A percentile compares a stretch with the other conserved stretches of the same genome.
These are phyloP conservation scores for Lycaon pictus DNA, from an alignment of 2,113 vertebrate genomes.

Conservation along the genomic window DNA sequence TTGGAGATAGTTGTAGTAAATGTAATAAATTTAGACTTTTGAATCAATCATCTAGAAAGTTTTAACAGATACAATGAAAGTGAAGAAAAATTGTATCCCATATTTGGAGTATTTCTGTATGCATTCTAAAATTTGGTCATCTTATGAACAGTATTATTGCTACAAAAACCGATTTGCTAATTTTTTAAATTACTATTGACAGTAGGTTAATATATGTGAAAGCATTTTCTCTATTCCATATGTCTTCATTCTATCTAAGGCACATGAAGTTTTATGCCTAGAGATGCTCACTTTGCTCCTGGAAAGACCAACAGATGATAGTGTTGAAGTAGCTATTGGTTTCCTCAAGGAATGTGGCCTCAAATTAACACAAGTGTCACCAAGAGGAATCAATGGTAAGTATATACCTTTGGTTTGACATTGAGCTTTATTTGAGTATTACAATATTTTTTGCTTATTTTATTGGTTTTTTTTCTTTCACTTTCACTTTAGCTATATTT, in stretches of 20 bases:
- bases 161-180: neutral
- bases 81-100: neutral
- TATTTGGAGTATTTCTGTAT: neutral
- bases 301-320: conserved; percentile 98
- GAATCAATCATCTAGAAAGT: neutral
- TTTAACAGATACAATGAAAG: conserved; percentile 34
- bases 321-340: conserved; percentile 97
- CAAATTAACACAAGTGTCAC: conserved; percentile 97
- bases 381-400: conserved; percentile 96
- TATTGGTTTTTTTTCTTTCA: conserved; percentile 26
- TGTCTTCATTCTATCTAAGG: conserved; percentile 85
- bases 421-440: conserved; percentile 22
- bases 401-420: neutral
- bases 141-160: conserved; percentile 1
- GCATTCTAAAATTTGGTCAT: neutral
- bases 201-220: neutral
- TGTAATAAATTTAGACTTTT: conserved; percentile 38
- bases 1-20: conserved; percentile 11
- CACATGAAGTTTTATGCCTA: conserved; percentile 97
- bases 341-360: conserved; percentile 99
- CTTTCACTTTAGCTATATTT: conserved; percentile 93
- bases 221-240: neutral
- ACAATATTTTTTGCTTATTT: neutral
- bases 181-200: neutral
- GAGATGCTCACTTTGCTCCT: conserved; percentile 98